phyloP scores from a whole-genome alignment of 2,113 vertebrate genomes.

The Spea multiplicata region DNA sequence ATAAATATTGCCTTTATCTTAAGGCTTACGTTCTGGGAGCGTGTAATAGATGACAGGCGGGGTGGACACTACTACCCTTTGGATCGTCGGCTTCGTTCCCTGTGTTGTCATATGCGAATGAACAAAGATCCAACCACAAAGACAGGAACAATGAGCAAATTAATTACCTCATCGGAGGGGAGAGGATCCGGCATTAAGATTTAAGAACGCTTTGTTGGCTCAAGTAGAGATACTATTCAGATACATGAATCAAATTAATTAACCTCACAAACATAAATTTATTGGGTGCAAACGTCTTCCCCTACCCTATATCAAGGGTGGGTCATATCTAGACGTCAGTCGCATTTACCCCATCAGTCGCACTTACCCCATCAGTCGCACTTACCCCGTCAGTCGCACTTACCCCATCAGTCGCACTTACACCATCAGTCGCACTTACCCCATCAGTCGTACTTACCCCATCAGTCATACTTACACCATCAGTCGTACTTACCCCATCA shows the following conservation, averaged over 20 bases:
- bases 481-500: too few species aligned
- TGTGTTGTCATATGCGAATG: not conserved
- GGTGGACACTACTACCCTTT: slow-evolving; percentile 53
- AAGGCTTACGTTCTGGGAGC: slow-evolving; percentile 60
- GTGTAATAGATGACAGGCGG: slow-evolving; percentile 58
- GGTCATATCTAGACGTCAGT: too few species aligned
- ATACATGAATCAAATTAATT: not conserved
- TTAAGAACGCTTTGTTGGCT: not conserved
- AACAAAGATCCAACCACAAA: not conserved
- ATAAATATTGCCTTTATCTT: slow-evolving; percentile 65
- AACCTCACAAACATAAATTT: not conserved
- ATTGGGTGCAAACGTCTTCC: too few species aligned
- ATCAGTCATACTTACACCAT: too few species aligned
- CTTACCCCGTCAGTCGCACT: too few species aligned
- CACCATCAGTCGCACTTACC: too few species aligned
- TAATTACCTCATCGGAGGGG: not conserved
- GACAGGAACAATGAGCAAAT: not conserved
- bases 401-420: too few species aligned
- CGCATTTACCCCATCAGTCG: too few species aligned
- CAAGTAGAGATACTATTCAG: not conserved
- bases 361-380: too few species aligned
- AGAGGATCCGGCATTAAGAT: not conserved
- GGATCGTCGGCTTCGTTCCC: slow-evolving; percentile 50
- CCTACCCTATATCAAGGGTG: too few species aligned
- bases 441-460: too few species aligned